Evolutionary conservation across 37 sponge, comb jelly and placozoan species (phyloP), one percentile per base, ranked within the genome.

Genomic region (Aplysina aerophoba): DNA sequence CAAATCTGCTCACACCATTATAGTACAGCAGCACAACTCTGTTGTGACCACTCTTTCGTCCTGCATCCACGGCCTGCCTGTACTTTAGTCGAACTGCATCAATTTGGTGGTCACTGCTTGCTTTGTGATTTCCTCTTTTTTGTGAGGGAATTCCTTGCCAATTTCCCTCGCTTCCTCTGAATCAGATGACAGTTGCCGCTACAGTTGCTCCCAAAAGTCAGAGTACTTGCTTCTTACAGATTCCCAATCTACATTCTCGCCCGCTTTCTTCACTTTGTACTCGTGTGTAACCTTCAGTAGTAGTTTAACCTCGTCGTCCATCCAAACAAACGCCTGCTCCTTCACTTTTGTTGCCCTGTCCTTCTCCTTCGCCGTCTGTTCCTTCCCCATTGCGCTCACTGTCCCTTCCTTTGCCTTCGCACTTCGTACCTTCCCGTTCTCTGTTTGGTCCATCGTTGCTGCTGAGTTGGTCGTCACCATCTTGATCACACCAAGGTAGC

Each of bases 141-240:
- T 83, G 40, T 83, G 83, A 16, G 65, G 65, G 25, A 40, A 83
- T 19, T 83, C 83, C 34, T 83, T 83, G 36, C 21, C 21, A 35
- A 80, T 55, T 20, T 63, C 40, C 63, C 12, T 39, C 0, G 65
- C 44, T 35, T 50, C 65, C n/a, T 62, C 65, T 14, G 34, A 1
- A 19, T 38, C 58, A 30, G 1, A 19, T 25, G 81, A 62, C 36
- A 57, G 40, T 6, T 59, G 20, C 28, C 33, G 36, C 60, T 24
- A 36, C 27, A 81, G 16, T 81, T 0, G 61, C 35, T 81, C 81
- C 12, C 34, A 59, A 59, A 57, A 64, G 11, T 60, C 83, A 31
- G 20, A 64, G 39, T 83, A 83, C 65, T 83, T 83, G 22, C 64
- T 60, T n/a, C 63, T 61, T 38, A 63, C 11, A 0, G 65, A 63